Evolutionary conservation across 2,888 invertebrate genomes (phyloP).

Genomic region (Dasypogon diadema): DNA sequence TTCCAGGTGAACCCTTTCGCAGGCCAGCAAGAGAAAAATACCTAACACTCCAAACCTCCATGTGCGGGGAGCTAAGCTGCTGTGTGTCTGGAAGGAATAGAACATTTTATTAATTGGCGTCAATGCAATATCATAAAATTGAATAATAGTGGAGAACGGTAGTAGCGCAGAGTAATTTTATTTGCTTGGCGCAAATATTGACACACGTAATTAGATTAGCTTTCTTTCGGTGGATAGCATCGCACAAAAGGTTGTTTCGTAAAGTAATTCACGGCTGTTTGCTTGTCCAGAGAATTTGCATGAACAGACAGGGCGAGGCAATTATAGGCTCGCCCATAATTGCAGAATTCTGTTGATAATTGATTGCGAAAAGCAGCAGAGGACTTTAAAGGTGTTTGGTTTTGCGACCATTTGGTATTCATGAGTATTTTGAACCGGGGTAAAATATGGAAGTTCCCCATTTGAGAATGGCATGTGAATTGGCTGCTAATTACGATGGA

Average conservation of each 20-base stretch:
- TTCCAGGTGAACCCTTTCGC: constrained; percentile 9
- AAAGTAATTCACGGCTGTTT: constrained; percentile 10
- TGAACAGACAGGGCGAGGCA: not conserved
- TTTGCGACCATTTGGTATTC: too few species aligned
- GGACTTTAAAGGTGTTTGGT: too few species aligned
- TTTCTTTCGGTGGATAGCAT: not conserved
- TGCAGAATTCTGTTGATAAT: not conserved
- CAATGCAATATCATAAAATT: not conserved
- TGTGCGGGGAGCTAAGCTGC: not conserved
- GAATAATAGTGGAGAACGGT: not conserved
- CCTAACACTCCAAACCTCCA: not conserved
- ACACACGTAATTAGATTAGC: constrained; percentile 48
- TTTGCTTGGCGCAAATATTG: constrained; percentile 50
- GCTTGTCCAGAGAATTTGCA: not conserved
- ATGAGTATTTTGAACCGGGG: too few species aligned
- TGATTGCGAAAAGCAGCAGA: not conserved
- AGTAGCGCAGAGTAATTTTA: constrained; percentile 28
- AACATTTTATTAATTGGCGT: not conserved
- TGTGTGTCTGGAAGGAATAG: constrained; percentile 1
- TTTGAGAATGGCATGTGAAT: too few species aligned
- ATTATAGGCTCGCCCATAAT: not conserved
- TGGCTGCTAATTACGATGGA: too few species aligned
- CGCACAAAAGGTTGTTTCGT: not conserved
- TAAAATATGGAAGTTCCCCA: too few species aligned
- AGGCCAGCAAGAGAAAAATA: constrained; percentile 7